Percentiles rank a stretch among this genome's conserved stretches.
These are phyloP conservation scores for Archaeoteleia sp. DNA, from an alignment of 2,888 invertebrate species.

Conservation along the genomic window DNA sequence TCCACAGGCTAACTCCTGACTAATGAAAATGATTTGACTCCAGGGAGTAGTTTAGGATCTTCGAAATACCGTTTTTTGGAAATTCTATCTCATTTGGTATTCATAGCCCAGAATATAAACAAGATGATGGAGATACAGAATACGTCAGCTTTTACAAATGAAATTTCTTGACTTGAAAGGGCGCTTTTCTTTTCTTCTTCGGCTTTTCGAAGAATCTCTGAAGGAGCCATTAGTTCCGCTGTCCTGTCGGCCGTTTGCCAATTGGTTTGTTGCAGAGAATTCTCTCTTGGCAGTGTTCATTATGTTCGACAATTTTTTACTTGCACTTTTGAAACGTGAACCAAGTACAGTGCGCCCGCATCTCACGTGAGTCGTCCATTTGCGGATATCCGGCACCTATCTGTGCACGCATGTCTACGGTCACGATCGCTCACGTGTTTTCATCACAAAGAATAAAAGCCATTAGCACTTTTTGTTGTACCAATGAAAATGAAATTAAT, in stretches of 20 bases:
- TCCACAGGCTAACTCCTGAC: too few species aligned
- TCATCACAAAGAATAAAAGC: conserved; percentile 13
- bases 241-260: neutral
- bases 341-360: conserved; percentile 65
- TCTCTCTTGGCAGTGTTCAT: conserved; percentile 11
- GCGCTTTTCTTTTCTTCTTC: too few species aligned
- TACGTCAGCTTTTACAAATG: too few species aligned
- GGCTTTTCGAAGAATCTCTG: too few species aligned
- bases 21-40: too few species aligned
- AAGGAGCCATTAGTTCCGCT: too few species aligned
- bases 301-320: conserved; percentile 25
- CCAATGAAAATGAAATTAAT: neutral
- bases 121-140: too few species aligned
- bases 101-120: too few species aligned
- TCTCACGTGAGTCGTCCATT: conserved; percentile 63
- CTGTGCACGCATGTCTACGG: conserved; percentile 43
- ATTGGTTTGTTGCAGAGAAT: neutral
- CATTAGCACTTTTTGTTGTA: neutral
- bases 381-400: conserved; percentile 70
- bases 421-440: conserved; percentile 31
- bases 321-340: conserved; percentile 25
- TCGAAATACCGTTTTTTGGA: too few species aligned
- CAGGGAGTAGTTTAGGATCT: too few species aligned
- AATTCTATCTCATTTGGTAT: too few species aligned
- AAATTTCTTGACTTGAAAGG: too few species aligned